A percentile compares a stretch with the other conserved stretches of the same genome.
Conservation (phyloP, 2,888 invertebrate species). For the Cataglyphis albicans region DNA sequence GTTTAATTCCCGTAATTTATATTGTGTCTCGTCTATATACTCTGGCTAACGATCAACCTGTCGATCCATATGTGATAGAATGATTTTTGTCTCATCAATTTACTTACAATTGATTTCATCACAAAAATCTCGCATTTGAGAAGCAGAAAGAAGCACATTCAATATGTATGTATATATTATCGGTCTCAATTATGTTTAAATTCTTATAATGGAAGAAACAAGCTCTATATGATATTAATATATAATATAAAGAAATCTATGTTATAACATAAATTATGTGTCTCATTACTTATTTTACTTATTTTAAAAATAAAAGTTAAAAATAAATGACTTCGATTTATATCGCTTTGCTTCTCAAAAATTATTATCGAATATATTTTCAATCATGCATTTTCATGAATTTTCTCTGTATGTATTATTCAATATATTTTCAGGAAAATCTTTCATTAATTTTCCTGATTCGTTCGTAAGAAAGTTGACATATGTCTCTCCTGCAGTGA, state of each 20-base stretch:
- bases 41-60: constrained; percentile 50
- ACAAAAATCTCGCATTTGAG: background rate
- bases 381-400: background rate
- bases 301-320: background rate
- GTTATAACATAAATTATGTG: background rate
- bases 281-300: background rate
- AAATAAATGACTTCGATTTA: background rate
- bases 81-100: background rate
- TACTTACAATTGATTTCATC: background rate
- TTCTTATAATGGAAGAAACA: background rate
- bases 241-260: too few species aligned
- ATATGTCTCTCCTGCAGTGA: constrained; percentile 7
- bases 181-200: background rate
- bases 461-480: constrained; percentile 25
- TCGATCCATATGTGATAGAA: constrained; percentile 1
- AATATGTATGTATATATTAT: background rate
- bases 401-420: background rate
- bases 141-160: background rate
- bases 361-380: background rate
- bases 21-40: constrained; percentile 69
- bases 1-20: constrained; percentile 74
- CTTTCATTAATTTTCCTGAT: constrained; percentile 17
- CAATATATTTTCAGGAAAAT: background rate
- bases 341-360: background rate
- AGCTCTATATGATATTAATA: background rate